Evolutionary conservation across 2,797 vertebrate genomes (phyloP), one percentile per base, ranked within the genome.

Genomic region (Anguilla marmorata): DNA sequence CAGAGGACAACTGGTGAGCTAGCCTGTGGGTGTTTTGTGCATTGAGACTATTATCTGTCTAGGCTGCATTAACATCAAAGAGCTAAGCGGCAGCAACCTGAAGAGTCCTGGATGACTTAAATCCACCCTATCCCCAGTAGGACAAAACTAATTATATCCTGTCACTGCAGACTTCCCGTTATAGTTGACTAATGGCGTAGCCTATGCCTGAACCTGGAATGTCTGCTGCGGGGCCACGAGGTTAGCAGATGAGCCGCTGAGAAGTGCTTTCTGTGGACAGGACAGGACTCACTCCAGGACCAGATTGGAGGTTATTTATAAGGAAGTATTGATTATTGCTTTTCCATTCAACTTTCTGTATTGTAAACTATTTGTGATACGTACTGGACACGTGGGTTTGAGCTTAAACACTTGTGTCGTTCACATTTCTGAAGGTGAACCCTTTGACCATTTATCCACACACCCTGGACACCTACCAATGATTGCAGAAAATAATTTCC

Each of bases 141-240:
- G 63, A 69, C n/a, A n/a, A n/a, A 69, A 9, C 63, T 69, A 69
- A 69, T 69, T 69, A 69, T 69, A 69, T 69, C 63, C 63, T 69
- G 63, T 27, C 63, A n/a, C 63, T 27, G 6, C 63, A n/a, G 63
- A 69, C 63, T 27, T n/a, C 63, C 63, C 63, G 7, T 69, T 69
- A 58, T 58, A 19, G 56, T 58, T 58, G 56, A 58, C 56, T 58
- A 19, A 58, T 14, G 63, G 9, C n/a, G 27, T 27, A 69, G n/a
- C 63, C 63, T 69, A 69, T 69, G 63, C 0, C 24, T 69, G 63
- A 69, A 69, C 63, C n/a, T 69, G 63, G 3, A 27, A 27, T 9
- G 24, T 69, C 63, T 69, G 7, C 63, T 69, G 9, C 9, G n/a
- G 63, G 63, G 24, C 63, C 24, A n/a, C 14, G 63, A 27, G 63